Percentiles rank a stretch among this genome's conserved stretches.
phyloP scores from a whole-genome alignment of 2,113 vertebrate genomes.

The Ciconia maguari region DNA sequence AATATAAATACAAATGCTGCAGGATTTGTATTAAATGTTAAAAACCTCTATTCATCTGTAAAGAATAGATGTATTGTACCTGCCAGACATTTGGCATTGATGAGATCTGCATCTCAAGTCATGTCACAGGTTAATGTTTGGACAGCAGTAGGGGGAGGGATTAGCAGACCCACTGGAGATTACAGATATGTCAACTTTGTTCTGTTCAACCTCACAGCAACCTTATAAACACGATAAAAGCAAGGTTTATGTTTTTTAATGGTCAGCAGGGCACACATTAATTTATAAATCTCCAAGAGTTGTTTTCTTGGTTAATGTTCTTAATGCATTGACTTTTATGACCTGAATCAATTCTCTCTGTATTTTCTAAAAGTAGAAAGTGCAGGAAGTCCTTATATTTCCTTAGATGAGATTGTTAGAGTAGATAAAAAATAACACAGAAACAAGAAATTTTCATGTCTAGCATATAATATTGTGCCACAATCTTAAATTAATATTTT shows the following conservation, averaged over 20 bases:
- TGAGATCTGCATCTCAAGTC: constrained; percentile 1
- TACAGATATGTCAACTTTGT: constrained; percentile 6
- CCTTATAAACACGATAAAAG: constrained; percentile 15
- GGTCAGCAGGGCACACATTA: background rate
- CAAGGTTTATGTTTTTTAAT: constrained; percentile 17
- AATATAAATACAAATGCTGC: constrained; percentile 49
- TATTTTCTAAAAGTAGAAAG: background rate
- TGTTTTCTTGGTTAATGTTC: background rate
- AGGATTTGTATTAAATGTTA: constrained; percentile 23
- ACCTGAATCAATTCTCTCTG: background rate
- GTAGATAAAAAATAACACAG: background rate
- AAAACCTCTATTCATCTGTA: constrained; percentile 13
- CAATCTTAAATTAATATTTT: background rate
- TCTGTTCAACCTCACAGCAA: background rate
- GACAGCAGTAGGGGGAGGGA: background rate
- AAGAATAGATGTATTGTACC: constrained; percentile 21
- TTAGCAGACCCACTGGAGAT: constrained; percentile 19
- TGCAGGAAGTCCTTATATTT: background rate
- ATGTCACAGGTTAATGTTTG: background rate
- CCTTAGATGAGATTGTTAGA: background rate
- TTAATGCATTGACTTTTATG: constrained; percentile 4
- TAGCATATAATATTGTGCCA: background rate
- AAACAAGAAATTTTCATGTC: background rate
- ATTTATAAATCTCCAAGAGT: background rate
- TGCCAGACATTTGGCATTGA: background rate